Evolutionary conservation across 2,113 vertebrate species (phyloP), one percentile per base, ranked within the genome.

Genomic region (Phyllostomus discolor): DNA sequence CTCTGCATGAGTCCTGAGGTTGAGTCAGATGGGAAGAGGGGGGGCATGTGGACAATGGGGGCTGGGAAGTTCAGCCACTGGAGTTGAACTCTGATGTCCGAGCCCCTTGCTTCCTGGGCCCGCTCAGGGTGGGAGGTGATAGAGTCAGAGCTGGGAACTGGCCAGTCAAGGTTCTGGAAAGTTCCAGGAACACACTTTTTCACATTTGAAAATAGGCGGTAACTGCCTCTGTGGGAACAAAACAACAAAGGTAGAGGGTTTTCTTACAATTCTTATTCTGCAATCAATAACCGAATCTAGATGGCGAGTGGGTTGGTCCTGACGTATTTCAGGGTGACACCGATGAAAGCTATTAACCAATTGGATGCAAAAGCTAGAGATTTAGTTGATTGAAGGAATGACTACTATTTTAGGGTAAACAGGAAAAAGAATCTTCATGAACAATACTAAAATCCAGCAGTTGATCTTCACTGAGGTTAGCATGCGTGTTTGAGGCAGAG

Each of bases 291-390:
- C 46, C 28, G 0, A 19, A 96, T 97, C 93, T 94, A 94, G 96
- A 95, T 97, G 97, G 91, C 96, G 97, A 54, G 57, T 92, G 88
- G 52, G 91, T 97, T 95, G 97, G 93, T 97, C 88, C 72, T 97
- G 81, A 96, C 90, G 82, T 62, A 67, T 95, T 94, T 98, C 96
- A 97, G 64, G 73, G 93, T 97, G 97, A 97, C 97, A 73, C 90
- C 97, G 96, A 78, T 81, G 88, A 96, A 88, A 94, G 93, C 97
- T 97, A 80, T 97, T 97, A 96, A 93, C 57, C 98, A 95, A 97
- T 91, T 94, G 88, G 96, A 96, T 95, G 75, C 90, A 31, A 72
- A 93, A 95, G 62, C 64, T 94, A 97, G 90, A 76, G 91, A 96
- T 97, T 97, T n/a, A 80, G 62, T 96, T 2, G 94, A 83, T 90